A percentile compares a stretch with the other conserved stretches of the same genome.
phyloP scores from a whole-genome alignment of 1,140 invertebrate genomes.

The Drosophila hydei region DNA sequence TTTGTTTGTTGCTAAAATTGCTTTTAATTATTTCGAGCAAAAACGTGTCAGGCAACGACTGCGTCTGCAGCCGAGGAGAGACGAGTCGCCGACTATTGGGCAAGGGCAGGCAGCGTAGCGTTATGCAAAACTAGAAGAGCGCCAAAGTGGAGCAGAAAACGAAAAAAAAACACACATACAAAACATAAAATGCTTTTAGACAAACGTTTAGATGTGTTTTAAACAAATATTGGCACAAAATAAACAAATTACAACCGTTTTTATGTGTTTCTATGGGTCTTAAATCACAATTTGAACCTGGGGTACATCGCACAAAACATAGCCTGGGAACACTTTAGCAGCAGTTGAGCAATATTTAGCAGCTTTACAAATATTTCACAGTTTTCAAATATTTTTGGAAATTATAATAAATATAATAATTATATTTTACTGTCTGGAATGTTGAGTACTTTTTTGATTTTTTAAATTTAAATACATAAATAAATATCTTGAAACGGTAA shows the following conservation, averaged over 20 bases:
- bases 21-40: slow-evolving; percentile 64
- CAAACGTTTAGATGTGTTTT: slow-evolving; percentile 5
- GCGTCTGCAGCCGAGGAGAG: background rate
- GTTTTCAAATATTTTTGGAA: no score
- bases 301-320: background rate
- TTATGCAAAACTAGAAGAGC: slow-evolving; percentile 29
- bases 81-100: background rate
- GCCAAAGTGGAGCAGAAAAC: slow-evolving; percentile 27
- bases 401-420: no score
- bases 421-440: no score
- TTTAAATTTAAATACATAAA: no score
- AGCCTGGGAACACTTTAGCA: background rate
- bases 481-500: no score
- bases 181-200: no score
- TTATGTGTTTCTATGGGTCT: background rate
- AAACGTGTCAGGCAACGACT: slow-evolving; percentile 37
- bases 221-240: slow-evolving; percentile 10
- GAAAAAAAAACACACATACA: background rate
- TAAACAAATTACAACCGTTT: slow-evolving; percentile 3
- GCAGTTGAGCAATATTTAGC: no score
- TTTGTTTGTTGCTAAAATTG: slow-evolving; percentile 53
- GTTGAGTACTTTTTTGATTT: no score
- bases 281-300: background rate
- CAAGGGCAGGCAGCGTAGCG: slow-evolving; percentile 28
- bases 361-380: no score